Percentiles rank a stretch among this genome's conserved stretches.
These are phyloP conservation scores for Macropodus opercularis DNA, from an alignment of 2,797 vertebrate species.

Conservation along the genomic window DNA sequence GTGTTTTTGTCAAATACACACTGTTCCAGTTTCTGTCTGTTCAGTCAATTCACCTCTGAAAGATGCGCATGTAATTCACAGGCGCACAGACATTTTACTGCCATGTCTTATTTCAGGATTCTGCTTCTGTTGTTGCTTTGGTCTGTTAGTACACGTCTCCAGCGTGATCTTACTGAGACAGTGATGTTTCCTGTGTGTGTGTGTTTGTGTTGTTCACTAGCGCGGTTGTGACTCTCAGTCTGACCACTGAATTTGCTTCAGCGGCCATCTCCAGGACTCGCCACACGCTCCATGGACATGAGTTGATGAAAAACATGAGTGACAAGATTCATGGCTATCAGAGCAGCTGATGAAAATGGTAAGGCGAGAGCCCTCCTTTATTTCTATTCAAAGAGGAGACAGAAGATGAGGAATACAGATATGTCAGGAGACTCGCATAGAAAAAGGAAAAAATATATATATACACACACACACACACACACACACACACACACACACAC, in stretches of 20 bases:
- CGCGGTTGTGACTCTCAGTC: constrained; percentile 48
- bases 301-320: constrained; percentile 85
- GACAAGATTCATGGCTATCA: constrained; percentile 85
- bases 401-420: constrained; percentile 65
- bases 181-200: constrained; percentile 20
- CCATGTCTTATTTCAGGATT: constrained; percentile 47
- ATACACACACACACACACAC: too few relatives aligned
- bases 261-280: constrained; percentile 71
- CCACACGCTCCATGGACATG: constrained; percentile 74
- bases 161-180: constrained; percentile 36
- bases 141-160: constrained; percentile 37
- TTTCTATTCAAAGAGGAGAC: constrained; percentile 62
- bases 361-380: constrained; percentile 57
- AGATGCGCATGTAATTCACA: constrained; percentile 51
- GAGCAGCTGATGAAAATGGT: constrained; percentile 80
- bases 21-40: constrained; percentile 49
- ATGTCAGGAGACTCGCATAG: constrained; percentile 58
- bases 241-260: constrained; percentile 74
- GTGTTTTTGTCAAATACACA: constrained; percentile 62
- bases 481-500: too few relatives aligned
- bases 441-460: constrained; percentile 73
- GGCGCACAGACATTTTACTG: constrained; percentile 41
- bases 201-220: constrained; percentile 49
- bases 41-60: constrained; percentile 43
- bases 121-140: constrained; percentile 34